A percentile compares a stretch with the other conserved stretches of the same genome.
These are phyloP conservation scores for Noctilio leporinus DNA, from an alignment of 2,113 vertebrate species.

Conservation along the genomic window DNA sequence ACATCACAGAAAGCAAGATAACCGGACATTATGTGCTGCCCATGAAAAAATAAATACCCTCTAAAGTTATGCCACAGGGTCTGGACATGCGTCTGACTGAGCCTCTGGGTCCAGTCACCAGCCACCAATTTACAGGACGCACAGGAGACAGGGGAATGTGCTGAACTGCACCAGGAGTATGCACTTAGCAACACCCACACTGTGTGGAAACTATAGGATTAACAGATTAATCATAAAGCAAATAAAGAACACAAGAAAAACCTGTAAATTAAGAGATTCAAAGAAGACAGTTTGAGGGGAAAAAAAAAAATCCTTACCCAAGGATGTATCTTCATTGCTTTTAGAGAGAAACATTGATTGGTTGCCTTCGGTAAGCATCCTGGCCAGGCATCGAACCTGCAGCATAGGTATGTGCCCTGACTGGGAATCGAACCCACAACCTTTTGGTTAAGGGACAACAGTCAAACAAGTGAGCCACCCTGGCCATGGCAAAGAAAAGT, in stretches of 20 bases:
- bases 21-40: not conserved
- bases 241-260: not conserved
- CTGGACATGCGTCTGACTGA: not conserved
- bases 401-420: too few relatives aligned
- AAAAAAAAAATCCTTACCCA: too few relatives aligned
- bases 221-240: not conserved
- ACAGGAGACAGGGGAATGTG: not conserved
- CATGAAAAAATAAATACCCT: not conserved
- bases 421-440: too few relatives aligned
- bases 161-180: accelerated
- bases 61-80: not conserved
- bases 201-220: not conserved
- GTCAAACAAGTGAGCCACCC: too few relatives aligned
- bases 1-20: not conserved
- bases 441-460: too few relatives aligned
- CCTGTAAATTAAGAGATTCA: not conserved
- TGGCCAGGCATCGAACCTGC: too few relatives aligned
- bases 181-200: not conserved
- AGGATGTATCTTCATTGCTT: too few relatives aligned
- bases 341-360: too few relatives aligned
- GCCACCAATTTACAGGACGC: not conserved
- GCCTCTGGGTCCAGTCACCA: not conserved
- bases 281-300: not conserved
- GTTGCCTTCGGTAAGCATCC: too few relatives aligned
- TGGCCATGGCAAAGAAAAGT: not conserved